Evolutionary conservation across 2,888 invertebrate genomes (phyloP).

Genomic region (Helobdella robusta): DNA sequence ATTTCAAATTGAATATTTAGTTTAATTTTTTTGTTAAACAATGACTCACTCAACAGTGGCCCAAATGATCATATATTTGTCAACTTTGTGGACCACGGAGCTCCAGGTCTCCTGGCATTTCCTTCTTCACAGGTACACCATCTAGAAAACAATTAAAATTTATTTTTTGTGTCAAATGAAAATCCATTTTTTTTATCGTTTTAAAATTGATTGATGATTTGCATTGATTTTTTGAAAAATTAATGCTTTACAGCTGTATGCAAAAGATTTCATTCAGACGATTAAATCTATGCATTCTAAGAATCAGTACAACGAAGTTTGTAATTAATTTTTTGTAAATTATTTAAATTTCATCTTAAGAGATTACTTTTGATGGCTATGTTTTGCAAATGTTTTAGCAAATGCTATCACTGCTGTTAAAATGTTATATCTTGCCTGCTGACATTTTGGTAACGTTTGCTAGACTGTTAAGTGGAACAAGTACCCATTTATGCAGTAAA

Average conservation of each 20-base stretch:
- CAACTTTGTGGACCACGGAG: constrained; percentile 59
- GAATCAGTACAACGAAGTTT: constrained; percentile 52
- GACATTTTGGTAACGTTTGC: too few relatives aligned
- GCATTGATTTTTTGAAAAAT: neutral
- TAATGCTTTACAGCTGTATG: constrained; percentile 42
- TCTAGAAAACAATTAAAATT: too few relatives aligned
- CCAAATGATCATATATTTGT: constrained; percentile 57
- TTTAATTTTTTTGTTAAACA: neutral
- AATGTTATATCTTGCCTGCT: too few relatives aligned
- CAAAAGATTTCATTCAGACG: constrained; percentile 45
- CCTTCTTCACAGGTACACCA: constrained; percentile 39
- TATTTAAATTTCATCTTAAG: too few relatives aligned
- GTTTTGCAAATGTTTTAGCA: too few relatives aligned
- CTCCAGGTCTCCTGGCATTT: constrained; percentile 55
- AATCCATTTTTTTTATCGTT: too few relatives aligned
- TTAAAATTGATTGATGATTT: neutral
- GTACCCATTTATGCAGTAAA: too few relatives aligned
- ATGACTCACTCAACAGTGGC: constrained; percentile 44
- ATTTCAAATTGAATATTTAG: neutral
- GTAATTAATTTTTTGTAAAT: constrained; percentile 15
- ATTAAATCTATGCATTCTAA: constrained; percentile 50
- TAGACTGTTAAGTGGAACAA: too few relatives aligned
- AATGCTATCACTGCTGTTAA: too few relatives aligned
- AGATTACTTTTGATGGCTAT: too few relatives aligned
- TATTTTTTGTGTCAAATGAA: too few relatives aligned